Percentiles rank a stretch among this genome's conserved stretches.
Conservation (phyloP, 1,140 invertebrate species). For the Dryas iulia region DNA sequence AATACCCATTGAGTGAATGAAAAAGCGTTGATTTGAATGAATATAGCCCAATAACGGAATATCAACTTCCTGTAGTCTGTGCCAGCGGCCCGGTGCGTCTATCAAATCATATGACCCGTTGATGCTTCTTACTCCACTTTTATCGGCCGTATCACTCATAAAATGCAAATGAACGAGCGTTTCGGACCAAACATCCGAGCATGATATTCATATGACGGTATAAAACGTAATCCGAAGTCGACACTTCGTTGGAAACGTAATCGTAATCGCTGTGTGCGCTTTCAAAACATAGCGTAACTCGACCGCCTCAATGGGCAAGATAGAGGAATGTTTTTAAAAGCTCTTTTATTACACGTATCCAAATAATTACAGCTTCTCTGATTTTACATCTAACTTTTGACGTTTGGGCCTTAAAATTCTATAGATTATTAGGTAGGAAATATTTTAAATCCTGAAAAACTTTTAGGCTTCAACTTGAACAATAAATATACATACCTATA, state of each 20-base stretch:
- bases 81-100: constrained; percentile 62
- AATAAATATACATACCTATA: no score
- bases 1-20: constrained; percentile 61
- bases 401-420: neutral
- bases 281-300: constrained; percentile 76
- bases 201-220: constrained; percentile 76
- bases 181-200: constrained; percentile 77
- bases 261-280: constrained; percentile 69
- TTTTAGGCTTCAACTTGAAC: no score
- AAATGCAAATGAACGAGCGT: constrained; percentile 78
- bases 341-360: constrained; percentile 62
- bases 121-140: constrained; percentile 76
- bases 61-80: constrained; percentile 58
- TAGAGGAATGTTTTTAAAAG: constrained; percentile 71
- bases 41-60: constrained; percentile 61
- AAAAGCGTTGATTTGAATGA: constrained; percentile 56
- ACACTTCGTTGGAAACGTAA: constrained; percentile 76
- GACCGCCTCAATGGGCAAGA: constrained; percentile 63
- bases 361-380: constrained; percentile 30
- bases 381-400: constrained; percentile 8
- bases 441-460: no score
- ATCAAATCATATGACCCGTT: constrained; percentile 70
- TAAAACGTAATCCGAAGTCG: constrained; percentile 76
- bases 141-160: constrained; percentile 78
- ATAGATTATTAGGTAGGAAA: no score